These are phyloP conservation scores for Meandrusa payeni DNA, from an alignment of 2,888 invertebrate genomes.

Conservation along the genomic window DNA sequence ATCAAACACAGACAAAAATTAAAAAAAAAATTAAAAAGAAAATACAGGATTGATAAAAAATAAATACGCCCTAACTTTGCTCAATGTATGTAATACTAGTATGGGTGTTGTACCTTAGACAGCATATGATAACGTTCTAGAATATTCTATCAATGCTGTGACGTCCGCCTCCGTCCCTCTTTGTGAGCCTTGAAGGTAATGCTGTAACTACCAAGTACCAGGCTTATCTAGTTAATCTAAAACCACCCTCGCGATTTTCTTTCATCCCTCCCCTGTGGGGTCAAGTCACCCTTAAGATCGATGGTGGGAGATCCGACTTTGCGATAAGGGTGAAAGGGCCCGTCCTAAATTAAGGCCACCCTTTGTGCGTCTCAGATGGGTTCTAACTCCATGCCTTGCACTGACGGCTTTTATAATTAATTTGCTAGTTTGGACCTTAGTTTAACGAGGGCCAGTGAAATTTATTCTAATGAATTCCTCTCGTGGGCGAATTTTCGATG, in stretches of 20 bases:
- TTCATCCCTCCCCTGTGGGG: slow-evolving; percentile 66
- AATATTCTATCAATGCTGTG: slow-evolving; percentile 21
- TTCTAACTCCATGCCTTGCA: slow-evolving; percentile 71
- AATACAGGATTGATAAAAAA: no score
- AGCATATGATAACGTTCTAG: slow-evolving; percentile 8
- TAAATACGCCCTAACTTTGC: no score
- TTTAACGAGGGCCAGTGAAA: slow-evolving; percentile 63
- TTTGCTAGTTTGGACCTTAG: slow-evolving; percentile 76
- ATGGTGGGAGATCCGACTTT: slow-evolving; percentile 75
- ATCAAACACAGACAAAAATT: no score
- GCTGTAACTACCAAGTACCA: slow-evolving; percentile 19
- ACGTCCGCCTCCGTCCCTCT: slow-evolving; percentile 15
- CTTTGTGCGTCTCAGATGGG: slow-evolving; percentile 75
- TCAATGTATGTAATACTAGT: no score
- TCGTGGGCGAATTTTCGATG: slow-evolving; percentile 33
- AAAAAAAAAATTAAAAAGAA: no score
- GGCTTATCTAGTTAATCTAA: slow-evolving; percentile 38
- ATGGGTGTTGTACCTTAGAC: no score
- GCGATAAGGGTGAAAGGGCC: slow-evolving; percentile 70
- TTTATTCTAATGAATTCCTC: slow-evolving; percentile 59
- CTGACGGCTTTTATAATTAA: slow-evolving; percentile 80
- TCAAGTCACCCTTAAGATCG: slow-evolving; percentile 80
- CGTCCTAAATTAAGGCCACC: slow-evolving; percentile 63
- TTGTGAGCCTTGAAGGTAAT: slow-evolving; percentile 20
- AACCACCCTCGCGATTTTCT: slow-evolving; percentile 69